A percentile compares a stretch with the other conserved stretches of the same genome.
phyloP scores from a whole-genome alignment of 2,888 invertebrate genomes.

The Drosophila multiciliata region DNA sequence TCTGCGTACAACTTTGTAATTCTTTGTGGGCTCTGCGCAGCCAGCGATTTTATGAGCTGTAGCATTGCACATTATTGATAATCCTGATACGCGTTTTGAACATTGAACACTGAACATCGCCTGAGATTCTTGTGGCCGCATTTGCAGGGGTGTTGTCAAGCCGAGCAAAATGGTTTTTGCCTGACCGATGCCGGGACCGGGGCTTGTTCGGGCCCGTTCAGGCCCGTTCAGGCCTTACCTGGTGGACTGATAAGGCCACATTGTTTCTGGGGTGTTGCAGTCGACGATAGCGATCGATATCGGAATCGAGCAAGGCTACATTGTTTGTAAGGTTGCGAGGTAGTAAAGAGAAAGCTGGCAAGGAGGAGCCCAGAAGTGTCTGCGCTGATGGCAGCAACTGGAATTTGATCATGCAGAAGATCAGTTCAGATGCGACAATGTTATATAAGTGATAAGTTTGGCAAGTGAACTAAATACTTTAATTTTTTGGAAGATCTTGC shows the following conservation, averaged over 20 bases:
- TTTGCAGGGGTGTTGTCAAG: conserved; percentile 74
- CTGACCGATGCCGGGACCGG: not conserved
- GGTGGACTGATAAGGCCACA: conserved; percentile 62
- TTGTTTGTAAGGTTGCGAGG: conserved; percentile 29
- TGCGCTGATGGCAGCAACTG: conserved; percentile 58
- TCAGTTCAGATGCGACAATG: conserved; percentile 42
- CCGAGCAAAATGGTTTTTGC: conserved; percentile 50
- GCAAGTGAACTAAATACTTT: conserved; percentile 52
- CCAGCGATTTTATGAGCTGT: conserved; percentile 71
- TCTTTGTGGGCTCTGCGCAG: conserved; percentile 51
- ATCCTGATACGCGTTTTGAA: conserved; percentile 70
- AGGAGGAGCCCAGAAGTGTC: conserved; percentile 45
- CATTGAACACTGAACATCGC: conserved; percentile 44
- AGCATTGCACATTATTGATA: conserved; percentile 78
- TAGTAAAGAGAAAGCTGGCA: conserved; percentile 65
- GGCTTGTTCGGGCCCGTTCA: not conserved
- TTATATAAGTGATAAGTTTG: conserved; percentile 46
- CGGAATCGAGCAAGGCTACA: conserved; percentile 44
- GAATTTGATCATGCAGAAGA: conserved; percentile 64
- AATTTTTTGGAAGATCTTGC: conserved; percentile 1
- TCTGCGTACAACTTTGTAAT: conserved; percentile 71
- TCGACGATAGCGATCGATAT: conserved; percentile 62
- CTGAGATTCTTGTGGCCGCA: conserved; percentile 34
- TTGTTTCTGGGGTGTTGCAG: conserved; percentile 74
- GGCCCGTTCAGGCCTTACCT: conserved; percentile 8